Conservation (phyloP, 2,888 invertebrate species). For the Metellina segmentata region DNA sequence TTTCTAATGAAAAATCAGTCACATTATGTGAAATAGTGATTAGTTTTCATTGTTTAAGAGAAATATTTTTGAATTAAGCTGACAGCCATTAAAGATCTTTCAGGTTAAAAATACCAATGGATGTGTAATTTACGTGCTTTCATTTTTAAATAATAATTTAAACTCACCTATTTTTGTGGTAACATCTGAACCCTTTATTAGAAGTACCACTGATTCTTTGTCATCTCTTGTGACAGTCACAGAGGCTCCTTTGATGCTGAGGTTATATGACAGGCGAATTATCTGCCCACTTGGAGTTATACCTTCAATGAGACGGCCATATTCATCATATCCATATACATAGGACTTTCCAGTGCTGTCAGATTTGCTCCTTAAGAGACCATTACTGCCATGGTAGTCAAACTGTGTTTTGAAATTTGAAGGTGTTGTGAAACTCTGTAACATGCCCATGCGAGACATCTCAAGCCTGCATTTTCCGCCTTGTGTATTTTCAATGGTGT, state of each 20-base stretch:
- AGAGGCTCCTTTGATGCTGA: constrained; percentile 80
- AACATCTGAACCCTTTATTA: constrained; percentile 78
- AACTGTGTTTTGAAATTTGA: constrained; percentile 80
- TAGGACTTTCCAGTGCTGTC: constrained; percentile 83
- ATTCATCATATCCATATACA: constrained; percentile 94
- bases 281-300: constrained; percentile 94
- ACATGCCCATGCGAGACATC: constrained; percentile 81
- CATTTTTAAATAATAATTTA: too few species aligned
- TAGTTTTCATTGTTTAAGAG: too few species aligned
- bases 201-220: constrained; percentile 78
- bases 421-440: constrained; percentile 81
- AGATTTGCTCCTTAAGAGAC: constrained; percentile 81
- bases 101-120: too few species aligned
- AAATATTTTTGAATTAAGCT: too few species aligned
- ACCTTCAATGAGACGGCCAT: constrained; percentile 92
- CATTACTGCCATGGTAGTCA: constrained; percentile 81
- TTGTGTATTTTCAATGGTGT: constrained; percentile 87
- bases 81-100: too few species aligned
- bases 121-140: too few species aligned
- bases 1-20: too few species aligned
- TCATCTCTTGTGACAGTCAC: constrained; percentile 81
- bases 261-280: constrained; percentile 78
- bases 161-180: constrained; percentile 75
- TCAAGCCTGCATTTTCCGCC: constrained; percentile 79
- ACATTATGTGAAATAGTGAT: too few species aligned